Percentiles rank a stretch among this genome's conserved stretches.
These are phyloP conservation scores for Pachydiplax longipennis DNA, from an alignment of 2,888 invertebrate species.

Conservation along the genomic window DNA sequence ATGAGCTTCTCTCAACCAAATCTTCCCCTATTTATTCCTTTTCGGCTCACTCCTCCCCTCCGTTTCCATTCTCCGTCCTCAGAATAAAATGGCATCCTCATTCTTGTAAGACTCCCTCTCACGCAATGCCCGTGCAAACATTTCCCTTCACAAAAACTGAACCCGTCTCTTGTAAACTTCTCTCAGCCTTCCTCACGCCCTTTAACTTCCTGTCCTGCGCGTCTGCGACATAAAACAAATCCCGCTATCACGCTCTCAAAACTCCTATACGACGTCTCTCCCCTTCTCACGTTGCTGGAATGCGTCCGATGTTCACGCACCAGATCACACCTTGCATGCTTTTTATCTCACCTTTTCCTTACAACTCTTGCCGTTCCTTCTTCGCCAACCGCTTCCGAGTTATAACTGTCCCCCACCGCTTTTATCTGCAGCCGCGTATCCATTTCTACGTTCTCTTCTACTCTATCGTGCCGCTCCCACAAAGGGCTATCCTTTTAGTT, in stretches of 20 bases:
- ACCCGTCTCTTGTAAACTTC: neutral
- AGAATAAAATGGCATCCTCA: neutral
- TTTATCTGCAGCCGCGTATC: neutral
- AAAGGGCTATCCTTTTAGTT: too few relatives aligned
- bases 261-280: neutral
- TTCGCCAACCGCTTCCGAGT: neutral
- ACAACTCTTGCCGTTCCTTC: neutral
- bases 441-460: too few relatives aligned
- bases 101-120: neutral
- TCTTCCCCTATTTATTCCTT: neutral
- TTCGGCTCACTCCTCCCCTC: neutral
- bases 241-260: neutral
- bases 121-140: neutral
- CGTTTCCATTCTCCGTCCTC: neutral
- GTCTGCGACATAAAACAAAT: neutral
- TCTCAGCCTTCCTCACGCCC: neutral
- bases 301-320: neutral
- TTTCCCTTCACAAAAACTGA: neutral
- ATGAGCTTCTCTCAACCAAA: neutral
- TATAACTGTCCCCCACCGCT: neutral
- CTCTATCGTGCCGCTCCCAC: too few relatives aligned
- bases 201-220: neutral
- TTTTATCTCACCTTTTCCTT: neutral
- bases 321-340: neutral
- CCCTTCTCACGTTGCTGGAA: neutral